These are phyloP conservation scores for Lepas anatifera DNA, from an alignment of 2,888 invertebrate species.

Conservation along the genomic window DNA sequence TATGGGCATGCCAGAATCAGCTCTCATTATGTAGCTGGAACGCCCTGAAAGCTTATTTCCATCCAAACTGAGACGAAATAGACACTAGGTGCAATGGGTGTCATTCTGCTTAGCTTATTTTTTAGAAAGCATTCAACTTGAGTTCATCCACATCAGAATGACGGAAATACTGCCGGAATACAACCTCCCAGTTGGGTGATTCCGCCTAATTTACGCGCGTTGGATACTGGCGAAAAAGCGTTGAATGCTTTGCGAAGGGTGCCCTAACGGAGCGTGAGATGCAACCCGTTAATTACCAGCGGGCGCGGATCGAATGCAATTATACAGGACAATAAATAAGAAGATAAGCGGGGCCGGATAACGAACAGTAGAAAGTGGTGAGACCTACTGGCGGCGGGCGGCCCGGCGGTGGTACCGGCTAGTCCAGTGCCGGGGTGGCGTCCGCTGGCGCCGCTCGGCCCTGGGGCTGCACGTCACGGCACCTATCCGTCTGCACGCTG, in stretches of 20 bases:
- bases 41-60: too few relatives aligned
- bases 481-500: too few relatives aligned
- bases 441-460: too few relatives aligned
- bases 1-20: too few relatives aligned
- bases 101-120: too few relatives aligned
- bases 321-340: conserved; percentile 12
- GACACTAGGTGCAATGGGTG: too few relatives aligned
- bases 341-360: conserved; percentile 6
- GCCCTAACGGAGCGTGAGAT: background rate
- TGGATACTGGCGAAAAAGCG: background rate
- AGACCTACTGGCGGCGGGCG: background rate
- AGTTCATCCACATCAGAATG: background rate
- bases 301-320: conserved; percentile 1
- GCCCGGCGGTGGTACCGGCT: too few relatives aligned
- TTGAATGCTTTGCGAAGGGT: background rate
- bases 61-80: too few relatives aligned
- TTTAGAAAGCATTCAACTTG: background rate
- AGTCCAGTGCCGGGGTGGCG: too few relatives aligned
- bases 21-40: too few relatives aligned
- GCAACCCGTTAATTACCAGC: background rate
- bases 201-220: conserved; percentile 4
- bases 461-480: too few relatives aligned
- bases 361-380: background rate
- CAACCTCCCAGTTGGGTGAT: background rate
- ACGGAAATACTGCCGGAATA: background rate